Evolutionary conservation across 2,797 vertebrate species (phyloP), one percentile per base, ranked within the genome.

Genomic region (Echeneis naucrates): DNA sequence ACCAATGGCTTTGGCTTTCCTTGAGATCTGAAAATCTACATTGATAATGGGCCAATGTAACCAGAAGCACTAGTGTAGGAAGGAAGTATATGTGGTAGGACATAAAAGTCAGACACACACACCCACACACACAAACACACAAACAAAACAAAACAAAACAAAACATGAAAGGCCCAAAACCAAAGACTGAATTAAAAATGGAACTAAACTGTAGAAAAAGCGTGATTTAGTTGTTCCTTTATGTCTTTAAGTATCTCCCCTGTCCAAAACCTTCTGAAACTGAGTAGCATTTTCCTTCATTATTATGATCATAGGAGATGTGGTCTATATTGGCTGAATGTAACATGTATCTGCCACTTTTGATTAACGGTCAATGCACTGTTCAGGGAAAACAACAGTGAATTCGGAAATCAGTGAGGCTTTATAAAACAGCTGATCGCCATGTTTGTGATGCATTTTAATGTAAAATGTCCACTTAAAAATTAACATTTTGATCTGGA

Each of bases 1-100:
- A 37, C 1, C 3, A 62, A 56, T 26, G 44, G 45, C 61, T 79
- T 45, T 24, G 42, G 27, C 4, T 70, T 30, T 66, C 11, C 59
- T 53, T 42, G 54, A 32, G 13, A 65, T 53, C 37, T 42, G 1
- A 64, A 68, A 24, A 53, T 63, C 21, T 77, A 40, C 8, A 40
- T 14, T 40, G 40, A 62, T 11, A 8, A 1, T 23, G 13, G 23
- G 33, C 47, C 7, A 21, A 4, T 54, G 37, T 68, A 40, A 16
- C 19, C 19, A 24, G 63, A 24, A 35, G 10, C 10, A 33, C 13
- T 54, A 21, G 38, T 55, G 32, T 58, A 32, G 58, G 0, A 24
- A 2, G 63, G 64, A 52, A 6, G 5, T 0, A 33, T 52, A 23
- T 1, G 5, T 45, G 12, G 13, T 47, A 33, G 17, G 14, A 26